Evolutionary conservation across 2,797 vertebrate genomes (phyloP).

Genomic region (Notolepis coatsorum): DNA sequence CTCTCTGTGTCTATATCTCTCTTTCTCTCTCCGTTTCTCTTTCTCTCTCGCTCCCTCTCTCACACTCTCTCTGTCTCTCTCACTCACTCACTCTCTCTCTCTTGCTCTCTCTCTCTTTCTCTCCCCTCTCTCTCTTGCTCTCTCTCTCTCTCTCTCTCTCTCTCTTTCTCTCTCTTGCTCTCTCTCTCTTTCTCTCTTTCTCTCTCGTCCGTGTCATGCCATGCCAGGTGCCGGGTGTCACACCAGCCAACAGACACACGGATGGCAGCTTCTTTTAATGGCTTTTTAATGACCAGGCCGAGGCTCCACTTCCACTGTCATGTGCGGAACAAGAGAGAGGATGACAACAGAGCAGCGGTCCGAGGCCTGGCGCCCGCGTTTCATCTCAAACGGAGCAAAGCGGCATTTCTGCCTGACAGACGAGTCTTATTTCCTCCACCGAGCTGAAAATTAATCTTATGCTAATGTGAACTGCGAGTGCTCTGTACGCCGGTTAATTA

Average conservation of each 20-base stretch:
- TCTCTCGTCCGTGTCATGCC: not conserved
- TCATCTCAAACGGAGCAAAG: slow-evolving; percentile 13
- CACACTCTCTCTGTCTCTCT: no score
- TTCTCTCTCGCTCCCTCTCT: not conserved
- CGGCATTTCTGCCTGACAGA: slow-evolving; percentile 8
- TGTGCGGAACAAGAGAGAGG: slow-evolving; percentile 20
- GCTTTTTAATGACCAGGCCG: slow-evolving; percentile 60
- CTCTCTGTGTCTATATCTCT: slow-evolving; percentile 48
- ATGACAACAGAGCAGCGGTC: no score
- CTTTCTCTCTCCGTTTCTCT: slow-evolving; percentile 48
- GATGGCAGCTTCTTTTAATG: slow-evolving; percentile 62
- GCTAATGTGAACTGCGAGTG: not conserved
- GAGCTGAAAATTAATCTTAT: not conserved
- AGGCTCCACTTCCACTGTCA: slow-evolving; percentile 39
- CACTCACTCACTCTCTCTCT: slow-evolving; percentile 26
- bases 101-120: slow-evolving; percentile 17
- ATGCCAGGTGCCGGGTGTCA: slow-evolving; percentile 29
- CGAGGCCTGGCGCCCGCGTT: no score
- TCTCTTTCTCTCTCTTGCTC: no score
- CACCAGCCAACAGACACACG: slow-evolving; percentile 32
- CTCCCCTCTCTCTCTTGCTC: no score
- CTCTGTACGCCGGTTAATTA: not conserved
- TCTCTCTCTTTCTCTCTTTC: not conserved
- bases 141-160: not conserved
- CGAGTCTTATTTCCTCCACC: not conserved